Conservation (phyloP, 2,113 vertebrate genomes). For the Elachura formosa region DNA sequence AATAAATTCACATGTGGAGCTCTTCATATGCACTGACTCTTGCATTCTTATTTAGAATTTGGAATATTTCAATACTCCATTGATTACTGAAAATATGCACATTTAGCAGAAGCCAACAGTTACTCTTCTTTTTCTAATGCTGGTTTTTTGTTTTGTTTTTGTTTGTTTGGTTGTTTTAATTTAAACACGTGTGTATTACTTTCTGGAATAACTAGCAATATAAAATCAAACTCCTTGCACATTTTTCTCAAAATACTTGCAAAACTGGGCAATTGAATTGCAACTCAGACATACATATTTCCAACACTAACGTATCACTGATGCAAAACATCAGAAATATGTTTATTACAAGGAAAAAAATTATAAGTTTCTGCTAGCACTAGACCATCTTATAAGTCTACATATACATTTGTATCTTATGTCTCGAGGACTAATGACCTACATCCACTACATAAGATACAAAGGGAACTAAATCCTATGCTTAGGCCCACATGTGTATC, state of each 20-base stretch:
- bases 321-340: neutral
- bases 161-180: no score
- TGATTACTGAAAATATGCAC: neutral
- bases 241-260: neutral
- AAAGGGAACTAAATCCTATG: neutral
- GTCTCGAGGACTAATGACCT: neutral
- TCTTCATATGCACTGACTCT: neutral
- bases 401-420: neutral
- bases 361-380: neutral
- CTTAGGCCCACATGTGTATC: neutral
- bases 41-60: neutral
- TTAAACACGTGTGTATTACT: neutral
- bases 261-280: neutral
- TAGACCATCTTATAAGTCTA: neutral
- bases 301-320: neutral
- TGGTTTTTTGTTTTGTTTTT: no score
- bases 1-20: neutral
- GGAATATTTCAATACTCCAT: neutral
- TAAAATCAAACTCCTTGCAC: neutral
- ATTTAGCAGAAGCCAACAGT: neutral
- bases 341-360: neutral
- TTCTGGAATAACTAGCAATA: neutral
- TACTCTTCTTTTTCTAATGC: neutral
- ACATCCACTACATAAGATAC: neutral
- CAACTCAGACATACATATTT: neutral